Base-by-base conservation (phyloP, 2,113 vertebrate species). In the Manacus vitellinus region DNA sequence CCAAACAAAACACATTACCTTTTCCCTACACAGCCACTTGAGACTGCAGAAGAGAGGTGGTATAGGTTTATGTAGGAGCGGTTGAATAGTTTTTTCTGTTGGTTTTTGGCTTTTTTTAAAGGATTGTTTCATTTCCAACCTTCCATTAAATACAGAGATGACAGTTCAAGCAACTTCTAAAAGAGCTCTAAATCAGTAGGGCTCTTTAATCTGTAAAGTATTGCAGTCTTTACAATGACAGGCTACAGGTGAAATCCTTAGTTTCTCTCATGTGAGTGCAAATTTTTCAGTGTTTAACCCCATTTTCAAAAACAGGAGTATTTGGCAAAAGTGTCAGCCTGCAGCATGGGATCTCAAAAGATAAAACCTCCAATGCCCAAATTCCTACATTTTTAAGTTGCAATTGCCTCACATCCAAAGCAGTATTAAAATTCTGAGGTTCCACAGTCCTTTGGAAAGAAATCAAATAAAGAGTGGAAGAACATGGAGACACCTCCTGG, bases 21-120 rank as follows among this genome's bases (percentile, higher is more conserved):
- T 66, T 51, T 54, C 68, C 25, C 25, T 22, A 0, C 2, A 0
- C 24, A 46, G 35, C 31, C 31, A 11, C 23, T 49, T 12, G 0
- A 43, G 61, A 65, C 58, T 59, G 33, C 58, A 35, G 9, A 59
- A 59, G n/a, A 24, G 58, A 21, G 23, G 15, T 24, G 58, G n/a
- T 59, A 10, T 35, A 35, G 56, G 15, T 25, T 25, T 59, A 37
- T 37, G 25, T 37, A 59, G 23, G n/a, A 59, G 23, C n/a, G 37
- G n/a, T 25, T 59, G 15, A 59, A 59, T 37, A 25, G 58, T 16
- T 55, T 55, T 31, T 59, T 10, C 56, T 59, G 56, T 23, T 58
- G 33, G 14, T 25, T 59, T 35, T 24, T 24, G 23, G 58, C 8
- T 25, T 25, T 35, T 59, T 59, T 59, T 37, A 17, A 59, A 59